phyloP scores from a whole-genome alignment of 2,797 vertebrate species.

The Apogon talboti region DNA sequence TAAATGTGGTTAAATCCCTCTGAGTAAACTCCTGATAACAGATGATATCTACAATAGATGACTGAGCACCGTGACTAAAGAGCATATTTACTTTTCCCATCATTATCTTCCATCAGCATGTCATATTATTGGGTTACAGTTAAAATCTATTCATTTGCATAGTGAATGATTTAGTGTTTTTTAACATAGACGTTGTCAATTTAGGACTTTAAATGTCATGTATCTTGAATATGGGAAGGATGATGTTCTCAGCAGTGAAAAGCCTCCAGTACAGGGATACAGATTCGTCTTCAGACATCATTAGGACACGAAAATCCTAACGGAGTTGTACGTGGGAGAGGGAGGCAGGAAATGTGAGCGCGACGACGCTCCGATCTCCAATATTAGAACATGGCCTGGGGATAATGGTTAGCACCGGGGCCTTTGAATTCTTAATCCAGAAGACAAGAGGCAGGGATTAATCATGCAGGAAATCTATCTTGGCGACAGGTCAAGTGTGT shows the following conservation, averaged over 20 bases:
- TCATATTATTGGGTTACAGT: constrained; percentile 44
- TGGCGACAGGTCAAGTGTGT: constrained; percentile 63
- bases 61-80: constrained; percentile 61
- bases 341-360: constrained; percentile 11
- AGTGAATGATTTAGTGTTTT: constrained; percentile 27
- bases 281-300: constrained; percentile 30
- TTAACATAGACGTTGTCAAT: constrained; percentile 11
- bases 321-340: constrained; percentile 15
- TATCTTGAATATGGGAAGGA: not conserved
- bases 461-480: constrained; percentile 67
- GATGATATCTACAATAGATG: constrained; percentile 63
- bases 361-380: constrained; percentile 50
- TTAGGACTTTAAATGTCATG: constrained; percentile 2
- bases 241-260: constrained; percentile 15
- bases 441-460: constrained; percentile 71
- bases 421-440: constrained; percentile 72
- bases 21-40: constrained; percentile 56
- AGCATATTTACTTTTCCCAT: constrained; percentile 46
- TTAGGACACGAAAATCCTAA: constrained; percentile 16
- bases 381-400: constrained; percentile 67
- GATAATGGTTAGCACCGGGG: constrained; percentile 57
- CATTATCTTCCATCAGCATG: constrained; percentile 52
- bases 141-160: constrained; percentile 42
- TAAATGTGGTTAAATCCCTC: constrained; percentile 59
- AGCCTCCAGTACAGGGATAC: not conserved